These are phyloP conservation scores for Clusia tigrina DNA, from an alignment of 2,888 invertebrate genomes.

Conservation along the genomic window DNA sequence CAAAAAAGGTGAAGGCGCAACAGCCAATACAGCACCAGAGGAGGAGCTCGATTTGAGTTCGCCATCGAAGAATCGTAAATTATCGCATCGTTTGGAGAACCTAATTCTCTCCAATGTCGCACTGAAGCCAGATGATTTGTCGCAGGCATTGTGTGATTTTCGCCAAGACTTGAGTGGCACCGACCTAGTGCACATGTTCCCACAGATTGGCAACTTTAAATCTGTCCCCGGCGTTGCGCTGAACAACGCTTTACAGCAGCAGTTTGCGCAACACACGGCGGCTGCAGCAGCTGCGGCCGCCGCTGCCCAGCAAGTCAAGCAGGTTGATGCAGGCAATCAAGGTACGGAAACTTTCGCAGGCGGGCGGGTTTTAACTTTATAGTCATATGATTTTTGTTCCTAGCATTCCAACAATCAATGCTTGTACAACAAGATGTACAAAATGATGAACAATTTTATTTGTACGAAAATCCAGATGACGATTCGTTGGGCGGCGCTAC, in stretches of 20 bases:
- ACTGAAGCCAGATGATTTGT: constrained; percentile 56
- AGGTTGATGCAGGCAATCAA: constrained; percentile 23
- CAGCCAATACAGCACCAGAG: constrained; percentile 42
- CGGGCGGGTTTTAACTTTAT: background rate
- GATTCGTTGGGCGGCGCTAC: constrained; percentile 35
- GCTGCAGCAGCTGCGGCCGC: constrained; percentile 45
- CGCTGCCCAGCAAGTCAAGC: constrained; percentile 41
- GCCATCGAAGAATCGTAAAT: constrained; percentile 51
- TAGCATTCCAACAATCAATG: constrained; percentile 35
- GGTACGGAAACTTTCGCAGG: constrained; percentile 37
- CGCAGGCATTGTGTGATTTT: constrained; percentile 61
- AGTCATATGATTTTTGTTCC: constrained; percentile 7
- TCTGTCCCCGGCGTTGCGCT: constrained; percentile 48
- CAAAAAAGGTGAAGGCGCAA: constrained; percentile 45
- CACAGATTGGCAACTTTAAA: constrained; percentile 58
- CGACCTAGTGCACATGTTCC: constrained; percentile 61
- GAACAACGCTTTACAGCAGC: constrained; percentile 56
- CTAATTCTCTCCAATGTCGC: constrained; percentile 55
- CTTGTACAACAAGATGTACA: constrained; percentile 37
- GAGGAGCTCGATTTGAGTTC: constrained; percentile 47
- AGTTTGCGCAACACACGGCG: constrained; percentile 39
- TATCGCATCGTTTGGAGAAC: constrained; percentile 58
- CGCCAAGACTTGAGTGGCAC: constrained; percentile 59
- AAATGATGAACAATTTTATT: constrained; percentile 44
- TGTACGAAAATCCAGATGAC: constrained; percentile 49